These are phyloP conservation scores for Kryptolebias ocellatus DNA, from an alignment of 2,797 vertebrate species.

Conservation along the genomic window DNA sequence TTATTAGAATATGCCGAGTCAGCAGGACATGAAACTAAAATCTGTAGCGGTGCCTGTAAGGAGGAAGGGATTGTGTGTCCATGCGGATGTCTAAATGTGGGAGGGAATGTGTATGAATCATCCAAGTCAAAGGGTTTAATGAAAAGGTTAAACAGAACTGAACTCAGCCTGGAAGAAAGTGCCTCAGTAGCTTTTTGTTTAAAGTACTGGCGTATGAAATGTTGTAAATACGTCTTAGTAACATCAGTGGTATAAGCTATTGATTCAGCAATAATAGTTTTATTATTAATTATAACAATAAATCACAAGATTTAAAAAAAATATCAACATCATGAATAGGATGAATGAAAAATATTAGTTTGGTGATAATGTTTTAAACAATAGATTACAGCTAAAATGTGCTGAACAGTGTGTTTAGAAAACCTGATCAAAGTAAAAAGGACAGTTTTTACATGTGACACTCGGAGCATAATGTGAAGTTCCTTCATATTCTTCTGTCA, in stretches of 20 bases:
- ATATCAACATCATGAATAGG: no score
- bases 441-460: not conserved
- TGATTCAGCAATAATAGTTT: no score
- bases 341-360: no score
- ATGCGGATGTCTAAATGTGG: constrained; percentile 25
- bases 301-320: no score
- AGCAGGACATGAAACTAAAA: not conserved
- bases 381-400: not conserved
- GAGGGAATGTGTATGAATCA: constrained; percentile 31
- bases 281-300: no score
- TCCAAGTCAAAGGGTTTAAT: constrained; percentile 39
- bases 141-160: constrained; percentile 38
- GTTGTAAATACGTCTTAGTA: not conserved
- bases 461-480: not conserved
- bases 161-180: not conserved
- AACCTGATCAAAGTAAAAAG: no score
- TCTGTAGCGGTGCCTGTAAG: no score
- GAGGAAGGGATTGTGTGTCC: not conserved
- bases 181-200: constrained; percentile 1
- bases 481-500: constrained; percentile 6
- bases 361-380: no score
- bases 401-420: no score
- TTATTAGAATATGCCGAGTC: not conserved
- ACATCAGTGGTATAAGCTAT: no score
- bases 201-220: constrained; percentile 6